phyloP scores from a whole-genome alignment of 1,140 invertebrate genomes.

The Apis cerana region DNA sequence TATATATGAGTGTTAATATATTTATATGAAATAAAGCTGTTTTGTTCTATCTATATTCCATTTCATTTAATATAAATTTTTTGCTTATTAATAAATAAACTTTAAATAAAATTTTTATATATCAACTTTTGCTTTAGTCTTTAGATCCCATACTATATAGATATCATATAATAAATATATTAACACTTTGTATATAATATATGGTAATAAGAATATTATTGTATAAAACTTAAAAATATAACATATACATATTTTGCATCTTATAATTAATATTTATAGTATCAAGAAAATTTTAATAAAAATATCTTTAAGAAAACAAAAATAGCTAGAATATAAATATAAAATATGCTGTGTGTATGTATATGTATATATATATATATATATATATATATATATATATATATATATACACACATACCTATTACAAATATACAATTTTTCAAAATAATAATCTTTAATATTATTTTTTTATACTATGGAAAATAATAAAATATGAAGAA shows the following conservation, averaged over 20 bases:
- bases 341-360: not conserved
- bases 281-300: not conserved
- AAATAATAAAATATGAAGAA: slow-evolving; percentile 4
- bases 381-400: not conserved
- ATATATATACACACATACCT: not conserved
- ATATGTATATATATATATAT: not conserved
- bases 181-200: not conserved
- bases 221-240: not conserved
- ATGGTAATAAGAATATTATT: slow-evolving; percentile 10
- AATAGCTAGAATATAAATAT: not conserved
- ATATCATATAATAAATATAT: too few relatives aligned
- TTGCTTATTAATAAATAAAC: too few relatives aligned
- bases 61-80: too few relatives aligned
- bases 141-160: too few relatives aligned
- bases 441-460: slow-evolving; percentile 33
- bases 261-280: not conserved
- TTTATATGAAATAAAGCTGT: too few relatives aligned
- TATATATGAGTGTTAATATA: too few relatives aligned
- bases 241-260: slow-evolving; percentile 14
- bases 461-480: not conserved
- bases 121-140: too few relatives aligned
- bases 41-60: too few relatives aligned
- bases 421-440: slow-evolving; percentile 1
- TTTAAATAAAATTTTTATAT: too few relatives aligned
- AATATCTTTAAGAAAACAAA: not conserved